These are phyloP conservation scores for Tetranychus truncatus DNA, from an alignment of 2,888 invertebrate species.

Conservation along the genomic window DNA sequence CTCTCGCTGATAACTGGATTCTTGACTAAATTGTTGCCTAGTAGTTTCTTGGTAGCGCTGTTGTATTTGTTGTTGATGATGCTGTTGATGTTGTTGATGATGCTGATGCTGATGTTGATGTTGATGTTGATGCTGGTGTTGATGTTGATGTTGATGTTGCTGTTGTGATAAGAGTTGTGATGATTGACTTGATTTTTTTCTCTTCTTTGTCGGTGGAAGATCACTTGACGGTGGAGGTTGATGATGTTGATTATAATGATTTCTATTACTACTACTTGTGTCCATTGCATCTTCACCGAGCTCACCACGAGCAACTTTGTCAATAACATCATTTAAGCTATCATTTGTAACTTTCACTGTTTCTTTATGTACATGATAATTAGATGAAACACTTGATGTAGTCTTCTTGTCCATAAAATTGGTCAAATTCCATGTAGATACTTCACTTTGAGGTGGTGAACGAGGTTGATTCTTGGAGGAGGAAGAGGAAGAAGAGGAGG, in stretches of 20 bases:
- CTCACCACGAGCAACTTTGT: conserved; percentile 18
- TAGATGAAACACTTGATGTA: conserved; percentile 3
- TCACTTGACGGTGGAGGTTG: conserved; percentile 5
- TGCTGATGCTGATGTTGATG: neutral
- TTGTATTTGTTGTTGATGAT: neutral
- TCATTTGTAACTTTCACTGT: conserved; percentile 8
- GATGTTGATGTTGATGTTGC: neutral
- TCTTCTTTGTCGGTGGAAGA: conserved; percentile 12
- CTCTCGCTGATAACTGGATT: neutral
- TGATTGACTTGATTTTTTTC: conserved; percentile 13
- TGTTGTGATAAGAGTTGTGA: neutral
- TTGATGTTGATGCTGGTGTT: neutral
- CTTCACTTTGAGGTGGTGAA: conserved; percentile 16
- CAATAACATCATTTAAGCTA: conserved; percentile 16
- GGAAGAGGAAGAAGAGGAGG: neutral
- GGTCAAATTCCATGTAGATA: conserved; percentile 16
- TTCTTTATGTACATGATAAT: conserved; percentile 2
- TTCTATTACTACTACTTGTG: neutral
- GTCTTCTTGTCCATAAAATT: conserved; percentile 19
- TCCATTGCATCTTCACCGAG: conserved; percentile 13
- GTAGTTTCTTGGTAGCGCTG: neutral
- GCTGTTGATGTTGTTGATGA: neutral
- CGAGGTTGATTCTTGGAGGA: neutral
- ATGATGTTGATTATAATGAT: neutral
- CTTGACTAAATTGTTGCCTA: neutral